Conservation (phyloP, 2,113 vertebrate species). For the Eira barbara region DNA sequence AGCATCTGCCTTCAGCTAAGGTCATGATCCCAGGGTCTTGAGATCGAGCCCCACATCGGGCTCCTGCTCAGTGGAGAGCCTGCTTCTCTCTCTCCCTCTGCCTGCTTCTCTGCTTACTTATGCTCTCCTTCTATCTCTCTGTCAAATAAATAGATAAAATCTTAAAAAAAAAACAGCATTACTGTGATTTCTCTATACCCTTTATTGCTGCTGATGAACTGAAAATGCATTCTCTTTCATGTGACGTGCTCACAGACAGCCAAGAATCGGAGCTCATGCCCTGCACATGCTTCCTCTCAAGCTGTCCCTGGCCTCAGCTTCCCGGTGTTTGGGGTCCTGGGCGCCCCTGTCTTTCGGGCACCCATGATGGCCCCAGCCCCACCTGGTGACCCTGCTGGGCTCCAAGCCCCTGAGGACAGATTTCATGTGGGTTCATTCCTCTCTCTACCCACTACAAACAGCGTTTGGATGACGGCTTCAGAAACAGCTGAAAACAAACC, state of each 20-base stretch:
- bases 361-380: background rate
- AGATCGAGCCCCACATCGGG: too few species aligned
- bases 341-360: too few species aligned
- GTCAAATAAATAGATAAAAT: too few species aligned
- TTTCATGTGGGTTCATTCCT: rapidly evolving
- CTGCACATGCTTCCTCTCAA: rapidly evolving
- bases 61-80: too few species aligned
- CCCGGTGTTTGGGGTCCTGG: background rate
- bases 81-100: too few species aligned
- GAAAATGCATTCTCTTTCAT: background rate
- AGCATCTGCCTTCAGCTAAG: too few species aligned
- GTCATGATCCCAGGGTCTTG: too few species aligned
- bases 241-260: too few species aligned
- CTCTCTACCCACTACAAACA: background rate
- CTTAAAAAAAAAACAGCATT: background rate
- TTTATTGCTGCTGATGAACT: background rate
- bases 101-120: too few species aligned
- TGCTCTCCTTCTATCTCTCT: too few species aligned
- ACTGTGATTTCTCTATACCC: background rate
- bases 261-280: rapidly evolving
- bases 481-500: background rate
- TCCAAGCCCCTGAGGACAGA: too few species aligned
- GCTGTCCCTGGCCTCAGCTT: rapidly evolving
- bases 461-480: background rate
- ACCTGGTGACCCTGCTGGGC: background rate